Percentiles rank a stretch among this genome's conserved stretches.
phyloP scores from a whole-genome alignment of 2,113 vertebrate species.

The Actenoides lindsayi region DNA sequence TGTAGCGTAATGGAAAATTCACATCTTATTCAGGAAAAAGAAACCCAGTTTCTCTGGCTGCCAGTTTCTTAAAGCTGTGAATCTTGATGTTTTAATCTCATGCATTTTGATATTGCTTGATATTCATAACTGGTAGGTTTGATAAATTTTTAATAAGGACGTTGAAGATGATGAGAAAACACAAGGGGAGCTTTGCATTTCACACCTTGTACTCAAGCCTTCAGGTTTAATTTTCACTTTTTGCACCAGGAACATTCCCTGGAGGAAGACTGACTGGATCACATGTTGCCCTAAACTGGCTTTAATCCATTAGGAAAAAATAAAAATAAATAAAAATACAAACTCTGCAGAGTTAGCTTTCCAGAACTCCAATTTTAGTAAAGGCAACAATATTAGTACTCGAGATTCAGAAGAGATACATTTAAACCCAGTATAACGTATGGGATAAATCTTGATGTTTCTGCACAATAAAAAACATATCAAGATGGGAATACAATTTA shows the following conservation, averaged over 20 bases:
- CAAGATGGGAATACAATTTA: background rate
- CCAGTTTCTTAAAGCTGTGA: constrained; percentile 56
- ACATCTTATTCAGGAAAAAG: background rate
- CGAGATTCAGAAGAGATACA: background rate
- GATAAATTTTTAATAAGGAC: constrained; percentile 75
- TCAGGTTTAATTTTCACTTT: constrained; percentile 71
- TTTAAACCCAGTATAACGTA: background rate
- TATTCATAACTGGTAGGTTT: constrained; percentile 67
- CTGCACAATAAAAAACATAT: background rate
- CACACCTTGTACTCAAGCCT: constrained; percentile 19
- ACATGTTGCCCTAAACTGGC: background rate
- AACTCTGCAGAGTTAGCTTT: background rate
- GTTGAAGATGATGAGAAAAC: constrained; percentile 61
- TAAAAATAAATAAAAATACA: background rate
- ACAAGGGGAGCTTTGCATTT: constrained; percentile 49
- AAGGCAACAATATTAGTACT: background rate
- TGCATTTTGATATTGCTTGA: constrained; percentile 63
- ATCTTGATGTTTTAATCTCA: constrained; percentile 75
- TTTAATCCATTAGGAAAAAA: constrained; percentile 3
- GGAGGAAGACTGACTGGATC: background rate
- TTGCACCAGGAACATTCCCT: constrained; percentile 9
- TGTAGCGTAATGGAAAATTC: constrained; percentile 31
- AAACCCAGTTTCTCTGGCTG: constrained; percentile 47
- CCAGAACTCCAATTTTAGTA: background rate
- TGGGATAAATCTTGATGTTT: constrained; percentile 16